These are phyloP conservation scores for Callaeas wilsoni DNA, from an alignment of 2,113 vertebrate species.

Conservation along the genomic window DNA sequence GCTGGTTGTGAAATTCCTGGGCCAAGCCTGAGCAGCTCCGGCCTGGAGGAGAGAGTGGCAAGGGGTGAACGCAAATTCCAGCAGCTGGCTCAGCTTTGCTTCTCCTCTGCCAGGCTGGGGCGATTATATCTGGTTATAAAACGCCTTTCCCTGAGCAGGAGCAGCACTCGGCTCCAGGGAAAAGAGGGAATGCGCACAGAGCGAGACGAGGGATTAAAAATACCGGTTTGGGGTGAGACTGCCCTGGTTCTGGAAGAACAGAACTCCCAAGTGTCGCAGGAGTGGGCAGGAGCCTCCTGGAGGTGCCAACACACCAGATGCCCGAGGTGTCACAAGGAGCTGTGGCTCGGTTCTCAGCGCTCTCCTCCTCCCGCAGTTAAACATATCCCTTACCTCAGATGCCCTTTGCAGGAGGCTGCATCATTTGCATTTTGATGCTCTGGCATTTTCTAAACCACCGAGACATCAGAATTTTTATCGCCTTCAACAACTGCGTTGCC, in stretches of 20 bases:
- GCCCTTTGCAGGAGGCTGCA: constrained; percentile 22
- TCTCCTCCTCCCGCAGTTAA: background rate
- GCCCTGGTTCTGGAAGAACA: background rate
- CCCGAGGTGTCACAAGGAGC: background rate
- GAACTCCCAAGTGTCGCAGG: background rate
- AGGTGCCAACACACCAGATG: background rate
- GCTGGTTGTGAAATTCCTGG: background rate
- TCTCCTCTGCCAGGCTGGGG: background rate
- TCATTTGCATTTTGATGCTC: constrained; percentile 61
- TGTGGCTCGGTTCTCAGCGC: background rate
- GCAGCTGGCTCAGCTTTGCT: background rate
- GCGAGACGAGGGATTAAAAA: background rate
- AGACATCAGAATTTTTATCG: constrained; percentile 44
- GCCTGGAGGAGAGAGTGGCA: background rate
- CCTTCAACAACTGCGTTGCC: constrained; percentile 42
- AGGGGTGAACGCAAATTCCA: background rate
- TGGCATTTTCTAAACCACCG: constrained; percentile 27
- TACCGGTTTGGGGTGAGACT: background rate
- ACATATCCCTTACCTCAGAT: constrained; percentile 15
- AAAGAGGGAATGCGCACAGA: background rate
- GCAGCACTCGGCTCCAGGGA: background rate
- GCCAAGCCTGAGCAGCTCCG: background rate
- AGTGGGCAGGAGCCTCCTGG: background rate
- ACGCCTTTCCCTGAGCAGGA: background rate
- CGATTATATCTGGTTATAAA: background rate